Evolutionary conservation across 2,113 vertebrate genomes (phyloP).

Genomic region (Psittacula cyanocephala): DNA sequence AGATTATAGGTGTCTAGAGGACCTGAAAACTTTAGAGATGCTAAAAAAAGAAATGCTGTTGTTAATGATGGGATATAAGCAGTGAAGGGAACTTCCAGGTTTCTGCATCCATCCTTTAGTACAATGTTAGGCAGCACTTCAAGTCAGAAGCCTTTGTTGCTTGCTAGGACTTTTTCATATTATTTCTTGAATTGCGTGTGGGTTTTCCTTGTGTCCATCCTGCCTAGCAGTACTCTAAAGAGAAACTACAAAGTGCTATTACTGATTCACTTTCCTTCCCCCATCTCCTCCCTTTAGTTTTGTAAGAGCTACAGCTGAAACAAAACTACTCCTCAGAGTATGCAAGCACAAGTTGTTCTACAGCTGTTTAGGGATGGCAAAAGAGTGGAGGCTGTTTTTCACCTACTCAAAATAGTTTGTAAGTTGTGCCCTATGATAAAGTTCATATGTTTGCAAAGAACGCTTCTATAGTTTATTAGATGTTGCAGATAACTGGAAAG

Average conservation of each 20-base stretch:
- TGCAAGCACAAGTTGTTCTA: conserved; percentile 28
- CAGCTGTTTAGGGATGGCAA: background rate
- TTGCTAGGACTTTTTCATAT: background rate
- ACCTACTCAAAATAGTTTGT: background rate
- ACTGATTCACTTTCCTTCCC: background rate
- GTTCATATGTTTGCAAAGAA: background rate
- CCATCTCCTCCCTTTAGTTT: background rate
- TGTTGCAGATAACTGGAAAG: background rate
- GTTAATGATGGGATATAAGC: background rate
- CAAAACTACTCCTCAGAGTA: background rate
- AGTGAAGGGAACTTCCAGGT: background rate
- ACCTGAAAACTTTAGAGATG: background rate
- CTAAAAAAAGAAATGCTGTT: background rate
- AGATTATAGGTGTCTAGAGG: background rate
- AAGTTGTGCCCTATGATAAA: background rate
- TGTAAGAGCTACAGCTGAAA: background rate
- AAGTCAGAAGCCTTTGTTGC: background rate
- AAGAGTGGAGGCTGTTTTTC: background rate
- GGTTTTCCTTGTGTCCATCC: background rate
- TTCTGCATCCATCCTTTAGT: background rate
- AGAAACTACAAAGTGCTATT: background rate
- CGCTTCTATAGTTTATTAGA: background rate
- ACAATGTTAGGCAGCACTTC: background rate
- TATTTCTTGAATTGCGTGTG: background rate
- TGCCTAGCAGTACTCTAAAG: background rate